Base-by-base conservation (phyloP, 2,888 invertebrate species). In the Ectobius pallidus region DNA sequence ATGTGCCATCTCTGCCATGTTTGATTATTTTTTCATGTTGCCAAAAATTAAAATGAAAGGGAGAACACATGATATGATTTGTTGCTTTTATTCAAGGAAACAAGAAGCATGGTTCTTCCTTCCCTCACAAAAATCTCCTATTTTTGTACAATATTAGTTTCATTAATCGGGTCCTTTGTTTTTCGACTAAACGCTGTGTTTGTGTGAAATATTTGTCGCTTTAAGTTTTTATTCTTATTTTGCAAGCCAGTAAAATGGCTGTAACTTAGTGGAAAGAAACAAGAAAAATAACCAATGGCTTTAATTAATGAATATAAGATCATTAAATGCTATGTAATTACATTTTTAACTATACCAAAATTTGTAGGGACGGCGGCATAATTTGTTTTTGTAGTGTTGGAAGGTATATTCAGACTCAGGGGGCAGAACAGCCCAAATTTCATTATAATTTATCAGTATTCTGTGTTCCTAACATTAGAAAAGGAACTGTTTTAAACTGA, bases 221-320 rank as follows among this genome's bases (percentile, higher is more conserved):
- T 72, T 72, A 63, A 62, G 72, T 75, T 70, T 55, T 61, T 58
- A 30, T 69, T 69, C 44, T 67, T 69, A 67, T 75, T 73, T 73
- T 71, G 76, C 77, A 73, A 73, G 73, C 73, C 75, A 46, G 67
- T 69, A 39, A 71, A 20, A 58, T 46, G 74, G 74, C 74, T 76
- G 71, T 75, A 76, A 73, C 72, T 61, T 71, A 75, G 72, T 58
- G 68, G 62, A 27, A 68, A 70, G 30, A 44, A 74, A 69, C 34
- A 25, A 70, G 55, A 71, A 74, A n/a, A 72, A 69, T 76, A 76
- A 78, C 77, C 75, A 75, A 78, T 77, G 78, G 78, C 78, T 79
- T 79, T 78, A 79, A 78, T 78, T 78, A 78, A 77, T 77, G 77
- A 75, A 77, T 76, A 70, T 77, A 75, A 74, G 74, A 73, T 73